Conservation (phyloP, 2,113 vertebrate genomes). For the Siphamia tubifer region DNA sequence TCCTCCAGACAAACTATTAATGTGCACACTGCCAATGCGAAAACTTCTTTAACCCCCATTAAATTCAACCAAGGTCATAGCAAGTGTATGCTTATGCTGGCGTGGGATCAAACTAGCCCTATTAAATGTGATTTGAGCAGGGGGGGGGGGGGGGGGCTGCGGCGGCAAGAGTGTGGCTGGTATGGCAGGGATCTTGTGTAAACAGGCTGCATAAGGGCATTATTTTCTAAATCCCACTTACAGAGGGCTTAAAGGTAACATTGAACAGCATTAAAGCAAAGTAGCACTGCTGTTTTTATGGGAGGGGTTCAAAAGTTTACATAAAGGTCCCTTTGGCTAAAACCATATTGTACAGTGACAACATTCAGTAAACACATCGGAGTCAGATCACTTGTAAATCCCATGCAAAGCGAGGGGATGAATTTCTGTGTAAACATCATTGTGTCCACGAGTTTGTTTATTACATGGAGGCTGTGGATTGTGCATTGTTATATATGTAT, state of each 20-base stretch:
- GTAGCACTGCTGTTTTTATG: constrained; percentile 68
- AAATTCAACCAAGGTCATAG: constrained; percentile 98
- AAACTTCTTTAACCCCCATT: constrained; percentile 99
- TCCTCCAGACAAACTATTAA: constrained; percentile 97
- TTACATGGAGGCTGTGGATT: constrained; percentile 17
- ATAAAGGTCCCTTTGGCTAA: constrained; percentile 47
- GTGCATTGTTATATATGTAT: background rate
- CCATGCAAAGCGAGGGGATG: too few species aligned
- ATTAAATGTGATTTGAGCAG: constrained; percentile 97
- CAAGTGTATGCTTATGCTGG: constrained; percentile 95
- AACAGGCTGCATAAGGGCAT: constrained; percentile 92
- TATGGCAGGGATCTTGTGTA: constrained; percentile 74
- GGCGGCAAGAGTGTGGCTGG: constrained; percentile 59
- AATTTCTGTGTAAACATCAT: constrained; percentile 2
- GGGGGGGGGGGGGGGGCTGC: constrained; percentile 73
- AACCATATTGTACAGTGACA: constrained; percentile 58
- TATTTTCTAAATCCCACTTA: constrained; percentile 89
- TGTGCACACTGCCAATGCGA: constrained; percentile 88
- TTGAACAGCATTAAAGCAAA: constrained; percentile 72
- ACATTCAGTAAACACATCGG: constrained; percentile 56
- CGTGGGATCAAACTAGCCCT: constrained; percentile 94
- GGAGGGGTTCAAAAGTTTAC: constrained; percentile 75
- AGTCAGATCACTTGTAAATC: constrained; percentile 57
- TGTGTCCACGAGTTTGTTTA: constrained; percentile 1
- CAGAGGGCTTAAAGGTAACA: constrained; percentile 78